phyloP scores from a whole-genome alignment of 2,113 vertebrate species.

The Bubo scandiacus region DNA sequence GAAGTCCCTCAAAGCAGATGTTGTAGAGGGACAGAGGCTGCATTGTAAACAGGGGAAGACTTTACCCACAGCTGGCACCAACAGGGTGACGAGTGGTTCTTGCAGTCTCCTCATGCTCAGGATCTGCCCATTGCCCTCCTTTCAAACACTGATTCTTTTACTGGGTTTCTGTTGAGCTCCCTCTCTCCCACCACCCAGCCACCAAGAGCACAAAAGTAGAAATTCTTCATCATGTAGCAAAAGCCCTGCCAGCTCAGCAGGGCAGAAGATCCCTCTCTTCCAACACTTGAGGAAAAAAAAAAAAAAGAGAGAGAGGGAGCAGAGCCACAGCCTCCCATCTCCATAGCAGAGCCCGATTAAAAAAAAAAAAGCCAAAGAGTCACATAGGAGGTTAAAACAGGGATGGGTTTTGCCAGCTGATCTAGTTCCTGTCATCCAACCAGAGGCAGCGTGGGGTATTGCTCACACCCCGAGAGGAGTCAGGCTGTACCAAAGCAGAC shows the following conservation, averaged over 20 bases:
- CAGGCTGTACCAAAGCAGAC: constrained; percentile 9
- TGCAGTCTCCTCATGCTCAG: background rate
- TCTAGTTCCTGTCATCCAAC: background rate
- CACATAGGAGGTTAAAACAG: background rate
- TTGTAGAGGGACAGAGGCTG: background rate
- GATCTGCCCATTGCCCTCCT: background rate
- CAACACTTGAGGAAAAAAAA: background rate
- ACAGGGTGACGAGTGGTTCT: background rate
- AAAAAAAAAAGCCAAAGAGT: background rate
- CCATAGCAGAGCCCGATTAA: background rate
- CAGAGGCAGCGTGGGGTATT: background rate
- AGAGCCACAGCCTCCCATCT: background rate
- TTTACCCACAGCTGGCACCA: background rate
- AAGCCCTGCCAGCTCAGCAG: background rate
- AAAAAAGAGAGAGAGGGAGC: background rate
- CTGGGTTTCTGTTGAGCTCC: background rate
- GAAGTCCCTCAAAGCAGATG: background rate
- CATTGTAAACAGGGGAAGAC: background rate
- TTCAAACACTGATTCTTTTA: background rate
- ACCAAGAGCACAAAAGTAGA: background rate
- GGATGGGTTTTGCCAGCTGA: background rate
- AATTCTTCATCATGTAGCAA: background rate
- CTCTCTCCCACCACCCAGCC: background rate
- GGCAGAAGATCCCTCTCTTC: background rate
- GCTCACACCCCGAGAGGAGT: background rate